phyloP scores from a whole-genome alignment of 2,888 invertebrate genomes.

The Eurytoma adleriae region DNA sequence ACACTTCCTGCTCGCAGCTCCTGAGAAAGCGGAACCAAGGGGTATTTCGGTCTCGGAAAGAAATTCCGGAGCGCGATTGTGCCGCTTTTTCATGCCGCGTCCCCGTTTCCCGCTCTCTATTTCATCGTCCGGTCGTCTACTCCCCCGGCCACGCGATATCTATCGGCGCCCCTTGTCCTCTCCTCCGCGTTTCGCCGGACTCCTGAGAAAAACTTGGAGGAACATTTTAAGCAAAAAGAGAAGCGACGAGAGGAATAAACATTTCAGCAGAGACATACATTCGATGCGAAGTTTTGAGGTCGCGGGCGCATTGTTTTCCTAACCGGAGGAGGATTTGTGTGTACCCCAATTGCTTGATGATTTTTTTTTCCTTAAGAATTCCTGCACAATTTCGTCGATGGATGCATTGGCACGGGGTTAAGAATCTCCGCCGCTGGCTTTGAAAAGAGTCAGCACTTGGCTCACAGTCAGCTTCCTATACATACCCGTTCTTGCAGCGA shows the following conservation, averaged over 20 bases:
- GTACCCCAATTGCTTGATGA: too few relatives aligned
- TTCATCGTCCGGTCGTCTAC: not conserved
- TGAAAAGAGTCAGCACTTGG: too few relatives aligned
- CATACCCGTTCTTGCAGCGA: too few relatives aligned
- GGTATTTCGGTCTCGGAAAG: slow-evolving; percentile 12
- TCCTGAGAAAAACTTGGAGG: too few relatives aligned
- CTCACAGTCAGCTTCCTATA: too few relatives aligned
- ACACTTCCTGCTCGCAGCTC: slow-evolving; percentile 27
- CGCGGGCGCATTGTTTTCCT: too few relatives aligned
- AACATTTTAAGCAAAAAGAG: too few relatives aligned
- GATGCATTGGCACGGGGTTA: slow-evolving; percentile 1
- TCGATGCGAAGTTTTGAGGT: too few relatives aligned
- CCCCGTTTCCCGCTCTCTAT: slow-evolving; percentile 17
- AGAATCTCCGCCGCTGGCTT: too few relatives aligned
- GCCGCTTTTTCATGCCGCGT: slow-evolving; percentile 1
- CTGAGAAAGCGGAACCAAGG: slow-evolving; percentile 28
- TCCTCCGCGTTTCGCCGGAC: not conserved
- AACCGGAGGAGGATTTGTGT: too few relatives aligned
- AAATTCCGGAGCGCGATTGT: slow-evolving; percentile 18
- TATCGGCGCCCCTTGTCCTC: not conserved
- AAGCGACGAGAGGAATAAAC: too few relatives aligned
- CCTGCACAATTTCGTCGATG: slow-evolving; percentile 10
- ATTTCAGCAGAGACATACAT: too few relatives aligned
- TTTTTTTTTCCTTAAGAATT: not conserved
- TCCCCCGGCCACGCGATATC: not conserved